Evolutionary conservation across 1,140 invertebrate genomes (phyloP), one percentile per base, ranked within the genome.

Genomic region (Psilanteris sp.): DNA sequence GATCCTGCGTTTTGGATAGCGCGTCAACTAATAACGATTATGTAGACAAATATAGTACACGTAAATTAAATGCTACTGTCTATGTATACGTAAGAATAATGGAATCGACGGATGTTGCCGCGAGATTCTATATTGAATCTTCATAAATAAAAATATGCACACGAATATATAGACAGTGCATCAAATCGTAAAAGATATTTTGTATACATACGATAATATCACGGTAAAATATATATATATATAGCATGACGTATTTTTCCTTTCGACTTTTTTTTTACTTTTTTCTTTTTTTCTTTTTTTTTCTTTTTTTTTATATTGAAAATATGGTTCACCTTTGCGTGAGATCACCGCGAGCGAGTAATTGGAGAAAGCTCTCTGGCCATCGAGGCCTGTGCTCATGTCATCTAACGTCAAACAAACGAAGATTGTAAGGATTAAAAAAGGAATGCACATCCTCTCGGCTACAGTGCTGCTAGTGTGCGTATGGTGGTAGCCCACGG

Each of bases 31-130:
- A 86, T 83, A 85, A 86, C 83, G 83, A 87, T 85, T 85, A 86
- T 85, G 81, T 72, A 83, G 83, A 87, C 83, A 83, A 86, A 84
- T 87, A 85, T 82, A 83, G 79, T 87, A 83, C 82, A 83, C 79
- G 79, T 82, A 67, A 85, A 82, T 84, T 71, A 83, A 81, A 84
- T 83, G 55, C 54, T 26, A 52, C 31, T 64, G 50, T 73, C 39
- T 55, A 57, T 64, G 50, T 72, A 62, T 62, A 72, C 32, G 39
- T 62, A 72, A 39, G 61, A 61, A 61, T 36, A 50, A 44, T 52
- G 54, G 55, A 55, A 55, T 50, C 50, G 52, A 54, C 37, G 46
- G 48, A 44, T 34, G 16, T 37, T 48, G 61, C 48, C 43, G 22
- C n/a, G 3, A n/a, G n/a, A n/a, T n/a, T n/a, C n/a, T n/a, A n/a